Evolutionary conservation across 2,888 invertebrate species (phyloP).

Genomic region (Neoitamus cyanurus): DNA sequence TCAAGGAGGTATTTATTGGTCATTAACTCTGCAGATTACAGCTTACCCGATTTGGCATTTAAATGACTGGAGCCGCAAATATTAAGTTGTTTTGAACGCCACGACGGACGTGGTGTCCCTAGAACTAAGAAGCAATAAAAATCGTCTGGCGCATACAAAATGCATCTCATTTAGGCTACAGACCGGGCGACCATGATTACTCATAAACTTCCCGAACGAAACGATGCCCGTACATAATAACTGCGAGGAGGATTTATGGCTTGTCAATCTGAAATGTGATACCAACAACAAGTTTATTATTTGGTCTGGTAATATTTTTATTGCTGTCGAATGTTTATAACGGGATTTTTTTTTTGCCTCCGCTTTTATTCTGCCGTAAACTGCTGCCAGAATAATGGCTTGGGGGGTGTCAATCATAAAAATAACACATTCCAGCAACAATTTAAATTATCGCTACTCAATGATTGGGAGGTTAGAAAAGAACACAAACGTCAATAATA

Average conservation of each 20-base stretch:
- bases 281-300: conserved; percentile 22
- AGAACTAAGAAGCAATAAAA: background rate
- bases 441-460: background rate
- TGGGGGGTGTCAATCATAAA: background rate
- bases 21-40: background rate
- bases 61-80: background rate
- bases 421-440: background rate
- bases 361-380: background rate
- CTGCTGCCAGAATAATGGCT: background rate
- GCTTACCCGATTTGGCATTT: background rate
- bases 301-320: conserved; percentile 15
- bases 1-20: background rate
- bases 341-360: background rate
- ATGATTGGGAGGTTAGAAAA: background rate
- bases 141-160: background rate
- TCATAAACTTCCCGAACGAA: background rate
- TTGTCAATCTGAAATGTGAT: conserved; percentile 25
- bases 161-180: background rate
- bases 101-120: background rate
- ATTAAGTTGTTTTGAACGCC: background rate
- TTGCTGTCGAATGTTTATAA: background rate
- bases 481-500: background rate
- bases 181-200: background rate
- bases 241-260: conserved; percentile 1
- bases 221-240: background rate